Evolutionary conservation across 2,113 vertebrate species (phyloP).

Genomic region (Coregonus clupeaformis): DNA sequence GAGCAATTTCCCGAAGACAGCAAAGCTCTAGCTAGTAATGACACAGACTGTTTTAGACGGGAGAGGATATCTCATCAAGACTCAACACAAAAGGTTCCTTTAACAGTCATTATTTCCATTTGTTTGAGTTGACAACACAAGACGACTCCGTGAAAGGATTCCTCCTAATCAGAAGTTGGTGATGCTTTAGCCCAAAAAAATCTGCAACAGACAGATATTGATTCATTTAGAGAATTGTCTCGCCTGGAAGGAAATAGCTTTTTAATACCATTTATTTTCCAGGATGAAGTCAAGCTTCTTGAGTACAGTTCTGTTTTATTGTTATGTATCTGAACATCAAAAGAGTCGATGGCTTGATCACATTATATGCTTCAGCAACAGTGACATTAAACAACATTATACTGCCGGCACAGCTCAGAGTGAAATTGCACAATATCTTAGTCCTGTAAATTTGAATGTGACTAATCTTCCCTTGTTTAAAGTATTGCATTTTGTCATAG

Average conservation of each 20-base stretch:
- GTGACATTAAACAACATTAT: background rate
- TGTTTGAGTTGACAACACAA: background rate
- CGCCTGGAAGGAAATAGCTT: too few relatives aligned
- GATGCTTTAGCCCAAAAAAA: background rate
- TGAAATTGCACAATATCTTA: background rate
- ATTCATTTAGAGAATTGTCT: too few relatives aligned
- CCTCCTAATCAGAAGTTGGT: background rate
- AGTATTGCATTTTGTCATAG: background rate
- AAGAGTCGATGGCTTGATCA: background rate
- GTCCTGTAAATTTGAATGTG: background rate
- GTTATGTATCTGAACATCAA: background rate
- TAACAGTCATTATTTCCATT: background rate
- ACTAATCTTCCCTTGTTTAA: background rate
- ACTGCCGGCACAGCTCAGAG: background rate
- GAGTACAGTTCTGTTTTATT: background rate
- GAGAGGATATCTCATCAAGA: background rate
- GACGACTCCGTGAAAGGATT: background rate
- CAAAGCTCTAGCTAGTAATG: background rate
- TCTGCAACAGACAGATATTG: too few relatives aligned
- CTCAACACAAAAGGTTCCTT: background rate
- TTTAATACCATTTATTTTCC: background rate
- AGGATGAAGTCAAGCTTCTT: background rate
- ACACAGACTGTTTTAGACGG: background rate
- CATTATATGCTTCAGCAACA: background rate
- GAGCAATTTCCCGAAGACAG: background rate